Base-by-base conservation (phyloP, 1,140 invertebrate species). In the Drosophila tani region DNA sequence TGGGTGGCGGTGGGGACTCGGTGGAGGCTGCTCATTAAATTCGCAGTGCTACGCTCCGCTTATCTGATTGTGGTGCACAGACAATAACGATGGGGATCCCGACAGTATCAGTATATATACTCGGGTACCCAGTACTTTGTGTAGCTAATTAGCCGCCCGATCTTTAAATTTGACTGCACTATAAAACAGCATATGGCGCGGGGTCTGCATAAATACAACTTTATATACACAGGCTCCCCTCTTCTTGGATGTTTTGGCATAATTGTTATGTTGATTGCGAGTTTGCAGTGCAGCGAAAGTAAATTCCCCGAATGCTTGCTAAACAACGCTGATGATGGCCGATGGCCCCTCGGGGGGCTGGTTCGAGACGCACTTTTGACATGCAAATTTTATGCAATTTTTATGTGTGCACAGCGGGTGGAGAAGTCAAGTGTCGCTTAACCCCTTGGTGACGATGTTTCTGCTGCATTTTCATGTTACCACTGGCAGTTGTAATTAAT, bases 181-280 rank as follows among this genome's bases (percentile, higher is more conserved):
- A 82, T 68, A 73, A 76, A 74, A 11, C 51, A 68, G 14, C 60
- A 68, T 64, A 55, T 62, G 74, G 67, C 77, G 49, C 21, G 19
- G 41, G 32, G 27, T 15, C 11, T 17, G 11, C 27, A 21, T 51
- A 68, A 29, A 49, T 50, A 35, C 27, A 15, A 49, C 14, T 27
- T 24, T 40, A 43, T 29, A 41, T 17, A 12, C 12, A 32, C 59
- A 32, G 7, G 11, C 45, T 3, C 46, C 56, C 46, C 35, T 11
- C 40, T 51, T 5, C 19, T 14, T 5, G 15, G 17, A 21, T 27
- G 45, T 53, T 68, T 63, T 41, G 51, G 76, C 67, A 75, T 90
- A 90, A 90, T 88, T 90, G 85, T 87, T 87, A 88, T 88, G 84
- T 88, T 88, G 84, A 88, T 90, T 88, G 84, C 78, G 53, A 84